A percentile compares a stretch with the other conserved stretches of the same genome.
Evolutionary conservation across 2,113 vertebrate species (phyloP).

Genomic region (Laticauda laticaudata): DNA sequence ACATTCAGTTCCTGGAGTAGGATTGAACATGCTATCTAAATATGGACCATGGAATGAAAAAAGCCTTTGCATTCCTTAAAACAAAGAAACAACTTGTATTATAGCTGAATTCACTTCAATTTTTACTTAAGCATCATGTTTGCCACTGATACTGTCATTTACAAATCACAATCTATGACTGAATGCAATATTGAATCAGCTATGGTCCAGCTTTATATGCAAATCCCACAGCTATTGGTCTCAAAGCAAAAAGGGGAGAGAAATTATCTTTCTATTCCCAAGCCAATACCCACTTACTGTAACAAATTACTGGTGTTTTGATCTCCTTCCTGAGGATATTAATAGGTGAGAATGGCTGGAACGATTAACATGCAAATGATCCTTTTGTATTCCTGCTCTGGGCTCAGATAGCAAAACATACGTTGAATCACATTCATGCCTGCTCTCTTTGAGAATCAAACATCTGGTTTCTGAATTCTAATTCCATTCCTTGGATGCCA

Average conservation of each 20-base stretch:
- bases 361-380: background rate
- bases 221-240: background rate
- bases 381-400: background rate
- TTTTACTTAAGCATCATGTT: background rate
- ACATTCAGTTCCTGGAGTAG: background rate
- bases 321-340: background rate
- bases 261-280: background rate
- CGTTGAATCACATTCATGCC: background rate
- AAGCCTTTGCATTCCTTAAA: background rate
- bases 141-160: background rate
- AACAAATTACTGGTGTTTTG: background rate
- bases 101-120: background rate
- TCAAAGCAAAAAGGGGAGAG: background rate
- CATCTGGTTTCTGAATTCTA: background rate
- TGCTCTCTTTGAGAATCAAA: background rate
- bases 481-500: too few relatives aligned
- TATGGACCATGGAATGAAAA: background rate
- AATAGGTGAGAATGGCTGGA: background rate
- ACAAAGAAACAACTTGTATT: background rate
- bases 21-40: background rate
- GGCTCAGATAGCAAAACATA: background rate
- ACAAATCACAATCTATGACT: background rate
- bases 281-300: background rate
- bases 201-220: background rate
- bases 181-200: background rate